Conservation (phyloP, 2,113 vertebrate species). For the Barbus barbus region DNA sequence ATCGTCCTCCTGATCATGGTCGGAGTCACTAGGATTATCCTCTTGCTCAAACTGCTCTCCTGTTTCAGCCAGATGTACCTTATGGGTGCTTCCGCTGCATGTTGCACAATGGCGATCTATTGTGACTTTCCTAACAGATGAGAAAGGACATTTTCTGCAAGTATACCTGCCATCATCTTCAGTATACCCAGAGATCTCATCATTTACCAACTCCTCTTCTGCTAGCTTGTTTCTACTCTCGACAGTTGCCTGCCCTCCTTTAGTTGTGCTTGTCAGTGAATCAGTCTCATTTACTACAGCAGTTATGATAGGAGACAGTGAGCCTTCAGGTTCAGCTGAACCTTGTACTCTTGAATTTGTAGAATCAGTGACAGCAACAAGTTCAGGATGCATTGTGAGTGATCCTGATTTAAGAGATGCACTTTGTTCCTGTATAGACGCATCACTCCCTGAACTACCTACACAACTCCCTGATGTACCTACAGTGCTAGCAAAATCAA, state of each 20-base stretch:
- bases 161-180: constrained; percentile 74
- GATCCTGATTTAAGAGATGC: not conserved
- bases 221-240: not conserved
- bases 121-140: constrained; percentile 79
- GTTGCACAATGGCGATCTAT: constrained; percentile 78
- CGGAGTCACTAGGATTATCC: not conserved
- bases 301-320: not conserved
- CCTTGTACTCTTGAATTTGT: not conserved
- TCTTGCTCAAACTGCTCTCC: not conserved
- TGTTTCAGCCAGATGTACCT: not conserved
- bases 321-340: not conserved
- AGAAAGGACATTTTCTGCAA: constrained; percentile 82
- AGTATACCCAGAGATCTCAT: constrained; percentile 20
- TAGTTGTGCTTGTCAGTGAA: not conserved
- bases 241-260: not conserved
- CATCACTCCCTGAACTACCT: not conserved
- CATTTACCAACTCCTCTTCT: not conserved
- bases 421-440: not conserved
- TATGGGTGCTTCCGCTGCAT: constrained; percentile 57
- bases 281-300: constrained; percentile 20
- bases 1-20: not conserved
- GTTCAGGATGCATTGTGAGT: not conserved
- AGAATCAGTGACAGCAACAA: not conserved
- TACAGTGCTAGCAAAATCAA: constrained; percentile 29
- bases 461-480: not conserved